phyloP scores from a whole-genome alignment of 2,888 invertebrate species.

The Muscina levida region DNA sequence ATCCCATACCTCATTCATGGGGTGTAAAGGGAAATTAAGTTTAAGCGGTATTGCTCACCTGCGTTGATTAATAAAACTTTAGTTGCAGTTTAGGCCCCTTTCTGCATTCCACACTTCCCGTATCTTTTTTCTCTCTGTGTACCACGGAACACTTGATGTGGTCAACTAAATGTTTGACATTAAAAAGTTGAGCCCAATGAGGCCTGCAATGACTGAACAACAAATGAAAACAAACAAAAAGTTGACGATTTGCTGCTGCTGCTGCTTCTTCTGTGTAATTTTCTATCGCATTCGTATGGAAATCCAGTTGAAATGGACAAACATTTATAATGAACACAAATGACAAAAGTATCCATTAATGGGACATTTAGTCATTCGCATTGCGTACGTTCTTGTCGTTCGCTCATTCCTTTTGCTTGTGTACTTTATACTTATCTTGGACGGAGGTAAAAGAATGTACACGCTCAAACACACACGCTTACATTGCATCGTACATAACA shows the following conservation, averaged over 20 bases:
- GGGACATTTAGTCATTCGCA: slow-evolving; percentile 44
- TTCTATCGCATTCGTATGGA: slow-evolving; percentile 28
- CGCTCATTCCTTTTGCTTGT: not conserved
- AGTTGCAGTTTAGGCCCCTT: no score
- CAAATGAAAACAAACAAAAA: not conserved
- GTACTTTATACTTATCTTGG: not conserved
- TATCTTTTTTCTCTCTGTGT: no score
- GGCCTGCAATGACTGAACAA: slow-evolving; percentile 9
- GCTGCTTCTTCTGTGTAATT: not conserved
- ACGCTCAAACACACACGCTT: no score
- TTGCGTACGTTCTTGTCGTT: not conserved
- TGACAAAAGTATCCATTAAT: slow-evolving; percentile 41
- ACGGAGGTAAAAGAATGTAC: slow-evolving; percentile 6
- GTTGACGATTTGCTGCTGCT: not conserved
- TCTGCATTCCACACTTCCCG: no score
- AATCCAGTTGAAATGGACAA: slow-evolving; percentile 24
- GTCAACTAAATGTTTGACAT: slow-evolving; percentile 10
- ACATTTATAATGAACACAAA: slow-evolving; percentile 32
- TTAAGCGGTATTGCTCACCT: no score
- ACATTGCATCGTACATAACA: not conserved
- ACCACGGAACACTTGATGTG: not conserved
- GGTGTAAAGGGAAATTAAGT: no score
- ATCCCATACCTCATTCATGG: no score
- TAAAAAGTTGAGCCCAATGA: not conserved
- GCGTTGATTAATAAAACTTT: no score